phyloP scores from a whole-genome alignment of 2,888 invertebrate species.

The Meganola albula region DNA sequence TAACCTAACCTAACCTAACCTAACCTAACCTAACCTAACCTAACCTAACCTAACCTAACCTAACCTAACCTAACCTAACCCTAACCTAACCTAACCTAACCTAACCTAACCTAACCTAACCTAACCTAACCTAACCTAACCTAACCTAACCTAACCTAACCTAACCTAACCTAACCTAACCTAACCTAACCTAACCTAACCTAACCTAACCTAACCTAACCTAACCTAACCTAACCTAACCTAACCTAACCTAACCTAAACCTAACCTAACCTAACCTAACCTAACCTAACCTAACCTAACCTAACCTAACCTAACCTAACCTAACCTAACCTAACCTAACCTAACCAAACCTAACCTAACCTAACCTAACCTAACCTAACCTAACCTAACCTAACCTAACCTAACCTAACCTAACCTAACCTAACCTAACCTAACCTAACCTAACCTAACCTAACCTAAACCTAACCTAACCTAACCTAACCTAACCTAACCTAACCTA shows the following conservation, averaged over 20 bases:
- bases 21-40: constrained; percentile 26
- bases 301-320: constrained; percentile 26
- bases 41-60: constrained; percentile 22
- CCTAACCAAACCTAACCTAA: constrained; percentile 18
- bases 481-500: constrained; percentile 20
- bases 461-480: constrained; percentile 20
- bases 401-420: constrained; percentile 24
- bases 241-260: constrained; percentile 22
- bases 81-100: constrained; percentile 21
- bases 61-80: constrained; percentile 22
- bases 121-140: constrained; percentile 20
- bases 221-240: constrained; percentile 23
- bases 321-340: constrained; percentile 17
- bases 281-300: constrained; percentile 25
- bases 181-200: constrained; percentile 31
- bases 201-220: constrained; percentile 31
- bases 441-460: constrained; percentile 22
- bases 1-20: constrained; percentile 28
- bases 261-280: constrained; percentile 23
- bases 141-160: constrained; percentile 20
- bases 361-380: constrained; percentile 24
- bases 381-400: constrained; percentile 24
- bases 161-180: constrained; percentile 28
- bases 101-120: constrained; percentile 23
- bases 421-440: constrained; percentile 22